These are phyloP conservation scores for Zoanthus sansibaricus DNA, from an alignment of 92 coral and sea anemone species.

Conservation along the genomic window DNA sequence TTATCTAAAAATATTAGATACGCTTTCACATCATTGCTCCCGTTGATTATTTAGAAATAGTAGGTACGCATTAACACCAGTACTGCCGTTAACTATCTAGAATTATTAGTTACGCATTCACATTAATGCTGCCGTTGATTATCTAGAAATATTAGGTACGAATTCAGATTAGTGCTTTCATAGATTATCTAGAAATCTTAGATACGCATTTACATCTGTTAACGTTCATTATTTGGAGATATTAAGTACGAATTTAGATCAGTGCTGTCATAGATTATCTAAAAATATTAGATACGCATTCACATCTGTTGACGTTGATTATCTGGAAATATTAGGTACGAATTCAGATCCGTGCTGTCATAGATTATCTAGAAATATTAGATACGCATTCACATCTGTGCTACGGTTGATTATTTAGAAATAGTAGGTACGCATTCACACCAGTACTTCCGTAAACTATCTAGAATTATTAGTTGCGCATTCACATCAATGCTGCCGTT, in stretches of 20 bases:
- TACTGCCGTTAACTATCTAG: no score
- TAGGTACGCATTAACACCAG: no score
- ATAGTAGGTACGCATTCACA: neutral
- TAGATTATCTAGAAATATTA: neutral
- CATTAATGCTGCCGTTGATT: no score
- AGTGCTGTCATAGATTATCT: no score
- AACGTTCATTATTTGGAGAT: neutral
- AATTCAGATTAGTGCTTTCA: neutral
- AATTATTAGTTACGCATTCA: neutral
- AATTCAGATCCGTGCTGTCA: neutral
- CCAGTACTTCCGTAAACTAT: no score
- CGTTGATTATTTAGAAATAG: no score
- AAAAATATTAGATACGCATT: constrained; percentile 49
- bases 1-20: no score
- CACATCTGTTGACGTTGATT: neutral
- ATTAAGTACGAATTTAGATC: neutral
- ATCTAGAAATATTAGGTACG: constrained; percentile 69
- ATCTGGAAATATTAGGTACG: constrained; percentile 66
- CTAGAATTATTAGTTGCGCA: no score
- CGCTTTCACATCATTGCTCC: no score
- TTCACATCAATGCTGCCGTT: no score
- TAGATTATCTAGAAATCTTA: neutral
- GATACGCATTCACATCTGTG: neutral
- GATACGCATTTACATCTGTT: neutral
- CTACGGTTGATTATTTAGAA: no score